phyloP scores from a whole-genome alignment of 2,113 vertebrate genomes.

The Mohoua ochrocephala region DNA sequence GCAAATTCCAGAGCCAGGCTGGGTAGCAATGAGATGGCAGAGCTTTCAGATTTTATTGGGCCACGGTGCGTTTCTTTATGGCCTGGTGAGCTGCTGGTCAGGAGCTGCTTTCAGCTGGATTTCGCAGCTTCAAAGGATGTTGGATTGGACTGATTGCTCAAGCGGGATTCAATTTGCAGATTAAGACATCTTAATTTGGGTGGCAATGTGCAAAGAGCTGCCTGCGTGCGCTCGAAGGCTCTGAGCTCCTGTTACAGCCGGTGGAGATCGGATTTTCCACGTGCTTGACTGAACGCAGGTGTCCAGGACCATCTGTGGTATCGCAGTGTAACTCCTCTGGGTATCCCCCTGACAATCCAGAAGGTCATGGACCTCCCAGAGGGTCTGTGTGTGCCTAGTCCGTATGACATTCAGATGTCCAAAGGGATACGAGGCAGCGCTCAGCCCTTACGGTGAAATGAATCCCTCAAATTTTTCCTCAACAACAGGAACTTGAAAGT shows the following conservation, averaged over 20 bases:
- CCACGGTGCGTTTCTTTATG: background rate
- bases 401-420: background rate
- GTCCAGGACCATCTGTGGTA: background rate
- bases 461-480: background rate
- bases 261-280: background rate
- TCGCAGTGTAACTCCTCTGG: background rate
- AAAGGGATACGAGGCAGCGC: background rate
- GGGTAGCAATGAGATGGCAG: conserved; percentile 30
- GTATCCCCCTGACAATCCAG: background rate
- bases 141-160: background rate
- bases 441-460: background rate
- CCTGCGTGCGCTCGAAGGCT: background rate
- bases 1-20: conserved; percentile 57
- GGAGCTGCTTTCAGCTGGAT: conserved; percentile 30
- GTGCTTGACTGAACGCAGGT: background rate
- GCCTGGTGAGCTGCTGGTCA: conserved; percentile 31
- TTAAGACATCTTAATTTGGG: background rate
- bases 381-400: background rate
- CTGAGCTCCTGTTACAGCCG: background rate
- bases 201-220: background rate
- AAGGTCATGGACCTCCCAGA: background rate
- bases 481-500: background rate
- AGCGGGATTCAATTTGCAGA: background rate
- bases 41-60: conserved; percentile 8
- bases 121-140: conserved; percentile 27